Base-by-base conservation (phyloP, 1,140 invertebrate species). In the Sarcophaga bullata region DNA sequence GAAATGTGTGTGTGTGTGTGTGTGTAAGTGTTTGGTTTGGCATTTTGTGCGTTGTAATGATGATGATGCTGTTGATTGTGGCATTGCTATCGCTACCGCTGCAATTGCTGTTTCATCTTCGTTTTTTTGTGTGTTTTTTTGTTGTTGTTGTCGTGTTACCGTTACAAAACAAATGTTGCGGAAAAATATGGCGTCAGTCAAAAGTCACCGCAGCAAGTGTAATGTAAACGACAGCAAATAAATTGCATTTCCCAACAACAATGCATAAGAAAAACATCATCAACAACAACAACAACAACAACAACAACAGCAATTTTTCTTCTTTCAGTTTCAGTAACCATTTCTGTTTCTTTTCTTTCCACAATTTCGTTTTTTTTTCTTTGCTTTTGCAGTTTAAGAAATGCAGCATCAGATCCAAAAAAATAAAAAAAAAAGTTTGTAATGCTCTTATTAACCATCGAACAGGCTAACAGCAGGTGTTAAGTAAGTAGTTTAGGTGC, bases 111-210 rank as follows among this genome's bases (percentile, higher is more conserved):
- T 17, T 7, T 11, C 37, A 25, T 25, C 62, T 72, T n/a, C 62
- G 17, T 72, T 72, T 25, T 72, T 37, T 37, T 37, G n/a, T n/a
- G n/a, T n/a, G n/a, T n/a, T n/a, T n/a, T n/a, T n/a, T 17, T 68
- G 62, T 68, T 68, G 62, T 17, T 7, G 62, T 19, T 68, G 17
- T 68, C 62, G 7, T 17, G 48, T 48, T 73, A 46, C 68, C 73
- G 80, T 73, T 73, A 72, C 50, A 50, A 73, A 82, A 80, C 81
- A 78, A 68, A 78, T 82, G 81, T 82, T 78, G 81, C 81, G 47
- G 84, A 84, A 88, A 87, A 88, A 88, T 87, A 87, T 88, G 87
- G 86, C 86, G 86, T 87, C 86, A 89, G 86, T 89, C 87, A 89
- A 87, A 89, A 89, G 86, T 86, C 86, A 87, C 84, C 84, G 84